Evolutionary conservation across 2,797 vertebrate species (phyloP), one percentile per base, ranked within the genome.

Genomic region (Microhierax caerulescens): DNA sequence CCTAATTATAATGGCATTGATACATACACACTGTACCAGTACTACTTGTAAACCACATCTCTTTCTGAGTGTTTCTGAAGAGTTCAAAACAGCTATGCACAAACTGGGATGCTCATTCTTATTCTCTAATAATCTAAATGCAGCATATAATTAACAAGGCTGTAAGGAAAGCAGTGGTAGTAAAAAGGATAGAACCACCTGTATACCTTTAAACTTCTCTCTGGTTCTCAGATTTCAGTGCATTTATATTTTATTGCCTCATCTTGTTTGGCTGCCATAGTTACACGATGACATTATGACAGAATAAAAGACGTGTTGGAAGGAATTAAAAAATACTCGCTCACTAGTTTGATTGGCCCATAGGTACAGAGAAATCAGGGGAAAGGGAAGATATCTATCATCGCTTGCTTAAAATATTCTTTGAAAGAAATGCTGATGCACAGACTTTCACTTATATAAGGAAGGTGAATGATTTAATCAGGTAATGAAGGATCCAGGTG

Each of bases 401-500:
- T 9, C 83, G 72, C 91, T 88, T 80, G 47, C 83, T 90, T 95
- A 92, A 95, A 95, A 95, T 68, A 88, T 93, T 95, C 84, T 97
- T 93, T 93, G 90, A 96, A 97, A 94, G 72, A 97, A 95, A 94
- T 90, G 95, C 95, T 97, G 95, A 97, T 82, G 77, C 77, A 90
- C 64, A 88, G 57, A 69, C 68, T 95, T 96, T 60, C 77, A 74
- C 56, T 96, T 96, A 85, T 19, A 56, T 76, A 96, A 93, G 85
- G 73, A 95, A 96, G 80, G 95, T 92, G 98, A 98, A 98, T 98
- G 97, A 98, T 98, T 99, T 98, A 98, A 99, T 98, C 98, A 98
- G 98, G 98, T 97, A 98, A 98, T 98, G 98, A 98, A 98, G 98
- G 98, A 99, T 98, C 98, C 98, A 98, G 98, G 98, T 98, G 91